Conservation (phyloP, 2,113 vertebrate genomes). For the Embiotoca jacksoni region DNA sequence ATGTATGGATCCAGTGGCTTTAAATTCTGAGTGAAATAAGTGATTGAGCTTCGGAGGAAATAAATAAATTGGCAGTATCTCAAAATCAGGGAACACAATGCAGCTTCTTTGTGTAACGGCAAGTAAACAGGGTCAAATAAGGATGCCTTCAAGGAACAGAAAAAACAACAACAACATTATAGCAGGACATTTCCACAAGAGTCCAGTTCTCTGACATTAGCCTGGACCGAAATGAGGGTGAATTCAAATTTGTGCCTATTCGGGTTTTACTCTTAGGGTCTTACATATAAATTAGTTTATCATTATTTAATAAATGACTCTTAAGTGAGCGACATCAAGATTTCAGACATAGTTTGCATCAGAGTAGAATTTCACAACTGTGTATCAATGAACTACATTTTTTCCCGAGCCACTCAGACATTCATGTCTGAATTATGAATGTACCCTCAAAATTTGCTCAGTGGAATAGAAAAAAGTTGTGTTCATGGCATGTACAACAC, state of each 20-base stretch:
- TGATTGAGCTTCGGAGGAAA: conserved; percentile 8
- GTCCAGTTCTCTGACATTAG: neutral
- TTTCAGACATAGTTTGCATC: too few species aligned
- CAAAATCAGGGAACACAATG: neutral
- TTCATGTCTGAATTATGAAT: too few species aligned
- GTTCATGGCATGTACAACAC: too few species aligned
- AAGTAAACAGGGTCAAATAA: neutral
- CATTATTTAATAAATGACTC: neutral
- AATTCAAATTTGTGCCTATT: neutral
- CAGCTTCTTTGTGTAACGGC: neutral
- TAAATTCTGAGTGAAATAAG: conserved; percentile 13
- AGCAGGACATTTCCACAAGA: neutral
- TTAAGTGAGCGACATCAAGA: too few species aligned
- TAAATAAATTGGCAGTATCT: conserved; percentile 1
- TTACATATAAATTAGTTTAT: neutral
- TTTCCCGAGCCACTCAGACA: too few species aligned
- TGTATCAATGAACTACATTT: too few species aligned
- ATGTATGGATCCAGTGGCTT: conserved; percentile 39
- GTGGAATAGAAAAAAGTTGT: too few species aligned
- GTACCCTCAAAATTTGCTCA: too few species aligned
- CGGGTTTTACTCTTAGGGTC: neutral
- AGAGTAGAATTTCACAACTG: too few species aligned
- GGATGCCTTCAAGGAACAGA: too few species aligned
- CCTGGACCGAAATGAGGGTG: neutral
- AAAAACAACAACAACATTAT: too few species aligned